These are phyloP conservation scores for Psittacula cyanocephala DNA, from an alignment of 2,113 vertebrate species.

Conservation along the genomic window DNA sequence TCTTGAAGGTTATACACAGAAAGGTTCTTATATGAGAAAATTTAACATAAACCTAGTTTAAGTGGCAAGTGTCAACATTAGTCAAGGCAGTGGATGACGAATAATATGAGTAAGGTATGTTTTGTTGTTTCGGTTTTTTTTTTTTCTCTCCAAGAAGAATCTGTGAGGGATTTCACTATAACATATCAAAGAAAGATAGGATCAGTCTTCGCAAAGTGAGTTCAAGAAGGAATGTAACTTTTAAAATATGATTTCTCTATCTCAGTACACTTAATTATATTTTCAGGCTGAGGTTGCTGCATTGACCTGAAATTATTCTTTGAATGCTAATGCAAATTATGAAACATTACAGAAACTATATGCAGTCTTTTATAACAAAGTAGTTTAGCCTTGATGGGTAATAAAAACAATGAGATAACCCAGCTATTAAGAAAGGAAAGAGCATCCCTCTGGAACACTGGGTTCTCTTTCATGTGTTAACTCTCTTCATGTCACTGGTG, in stretches of 20 bases:
- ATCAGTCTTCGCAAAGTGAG: background rate
- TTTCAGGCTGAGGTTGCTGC: background rate
- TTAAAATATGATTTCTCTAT: background rate
- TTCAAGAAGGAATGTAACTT: background rate
- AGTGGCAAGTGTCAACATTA: background rate
- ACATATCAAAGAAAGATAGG: background rate
- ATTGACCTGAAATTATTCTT: background rate
- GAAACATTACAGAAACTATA: background rate
- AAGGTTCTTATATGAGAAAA: background rate
- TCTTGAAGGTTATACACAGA: background rate
- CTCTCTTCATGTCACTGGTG: background rate
- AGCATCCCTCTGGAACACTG: background rate
- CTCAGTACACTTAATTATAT: background rate
- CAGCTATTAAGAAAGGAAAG: background rate
- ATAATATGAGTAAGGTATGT: background rate
- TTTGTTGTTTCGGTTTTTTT: background rate
- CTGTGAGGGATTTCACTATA: background rate
- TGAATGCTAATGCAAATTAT: background rate
- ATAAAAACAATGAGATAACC: background rate
- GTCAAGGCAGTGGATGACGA: background rate
- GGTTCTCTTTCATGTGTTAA: background rate
- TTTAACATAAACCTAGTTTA: background rate
- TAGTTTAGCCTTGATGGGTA: background rate
- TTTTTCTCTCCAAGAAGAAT: background rate
- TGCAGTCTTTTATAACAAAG: background rate